Base-by-base conservation (phyloP, 2,888 invertebrate genomes). In the Acrocera orbiculus region DNA sequence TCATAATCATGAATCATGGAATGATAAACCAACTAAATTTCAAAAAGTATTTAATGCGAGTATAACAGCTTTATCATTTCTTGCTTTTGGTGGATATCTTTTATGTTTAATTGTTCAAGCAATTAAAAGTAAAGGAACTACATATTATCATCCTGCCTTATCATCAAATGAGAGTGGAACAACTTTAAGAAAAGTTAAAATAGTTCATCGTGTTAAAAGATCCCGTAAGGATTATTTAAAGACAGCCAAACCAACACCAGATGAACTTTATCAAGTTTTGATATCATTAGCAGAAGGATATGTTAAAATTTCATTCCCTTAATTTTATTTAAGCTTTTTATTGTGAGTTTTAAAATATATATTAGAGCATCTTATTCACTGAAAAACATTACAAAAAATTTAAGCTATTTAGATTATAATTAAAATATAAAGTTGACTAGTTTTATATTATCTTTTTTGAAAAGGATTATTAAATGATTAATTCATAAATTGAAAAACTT, bases 41-140 rank as follows among this genome's bases (percentile, higher is more conserved):
- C 74, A 76, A 42, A 74, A 74, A 28, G 68, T 83, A 32, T 83
- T 85, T 48, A 76, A 82, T 40, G 64, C 78, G 43, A 76, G 82
- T 1, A 67, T 85, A 8, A 82, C 83, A 0, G 72, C 80, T 0
- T 56, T 85, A 33, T 76, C 85, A 0, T 85, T 85, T 57, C 57
- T 85, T 6, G 85, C 85, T 0, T 86, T 86, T 47, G 85, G 82
- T 1, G 85, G 83, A 2, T 86, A 86, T 50, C 58, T 86, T 14
- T 52, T 85, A 2, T 80, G 81, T 46, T 60, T 85, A 29, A 73
- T 83, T 32, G 74, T 81, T 16, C 75, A 78, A 47, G 77, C 79
- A 1, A 69, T 82, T 33, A 75, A 72, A 48, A 66, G 70, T 14
- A 79, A 78, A 51, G 66, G 60, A 11, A 56, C 59, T 28, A 60